Evolutionary conservation across 2,888 invertebrate species (phyloP).

Genomic region (Oscheius sp.): DNA sequence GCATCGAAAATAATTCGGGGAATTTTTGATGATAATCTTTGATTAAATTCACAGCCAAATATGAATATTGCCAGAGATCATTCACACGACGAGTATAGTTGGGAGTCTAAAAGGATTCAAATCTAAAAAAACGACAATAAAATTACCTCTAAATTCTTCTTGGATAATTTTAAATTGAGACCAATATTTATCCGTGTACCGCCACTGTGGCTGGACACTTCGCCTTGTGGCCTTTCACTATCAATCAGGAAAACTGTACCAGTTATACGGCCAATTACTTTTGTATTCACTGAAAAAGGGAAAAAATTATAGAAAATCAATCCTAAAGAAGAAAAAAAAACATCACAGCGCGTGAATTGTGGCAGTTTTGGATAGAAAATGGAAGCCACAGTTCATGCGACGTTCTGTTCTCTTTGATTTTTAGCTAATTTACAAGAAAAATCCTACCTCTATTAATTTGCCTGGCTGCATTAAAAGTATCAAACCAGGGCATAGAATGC

Average conservation of each 20-base stretch:
- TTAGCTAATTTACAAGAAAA: neutral
- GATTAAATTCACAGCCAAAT: slow-evolving; percentile 76
- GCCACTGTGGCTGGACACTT: slow-evolving; percentile 40
- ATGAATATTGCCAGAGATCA: slow-evolving; percentile 59
- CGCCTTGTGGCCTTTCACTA: slow-evolving; percentile 59
- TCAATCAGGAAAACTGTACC: slow-evolving; percentile 83
- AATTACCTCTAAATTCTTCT: slow-evolving; percentile 80
- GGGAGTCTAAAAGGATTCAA: slow-evolving; percentile 73
- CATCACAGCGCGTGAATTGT: neutral
- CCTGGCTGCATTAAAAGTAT: slow-evolving; percentile 74
- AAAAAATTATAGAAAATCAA: neutral
- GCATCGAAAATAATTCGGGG: slow-evolving; percentile 82
- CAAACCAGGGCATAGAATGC: slow-evolving; percentile 49
- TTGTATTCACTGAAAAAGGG: slow-evolving; percentile 75
- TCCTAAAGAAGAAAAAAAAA: neutral
- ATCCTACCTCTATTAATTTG: slow-evolving; percentile 75
- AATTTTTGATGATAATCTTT: slow-evolving; percentile 81
- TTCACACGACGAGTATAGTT: slow-evolving; percentile 84
- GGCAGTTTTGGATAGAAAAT: no score
- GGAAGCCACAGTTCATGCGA: neutral
- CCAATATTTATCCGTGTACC: slow-evolving; percentile 82
- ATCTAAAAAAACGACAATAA: neutral
- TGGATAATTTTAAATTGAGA: slow-evolving; percentile 89
- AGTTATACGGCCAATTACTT: slow-evolving; percentile 86
- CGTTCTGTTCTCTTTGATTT: neutral